Conservation (phyloP, 2,797 vertebrate genomes). For the Mallotus villosus region DNA sequence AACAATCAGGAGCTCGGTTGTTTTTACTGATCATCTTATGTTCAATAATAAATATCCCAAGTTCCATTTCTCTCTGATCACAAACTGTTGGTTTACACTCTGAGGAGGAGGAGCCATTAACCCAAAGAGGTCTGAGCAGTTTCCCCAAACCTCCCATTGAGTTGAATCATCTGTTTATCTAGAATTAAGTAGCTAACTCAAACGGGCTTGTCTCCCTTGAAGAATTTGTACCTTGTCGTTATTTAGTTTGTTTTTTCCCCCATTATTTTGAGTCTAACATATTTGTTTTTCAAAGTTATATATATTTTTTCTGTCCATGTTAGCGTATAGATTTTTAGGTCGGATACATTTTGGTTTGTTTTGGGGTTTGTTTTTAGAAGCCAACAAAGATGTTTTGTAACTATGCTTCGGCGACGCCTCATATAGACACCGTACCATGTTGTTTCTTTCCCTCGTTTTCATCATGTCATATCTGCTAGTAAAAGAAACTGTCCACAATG, state of each 20-base stretch:
- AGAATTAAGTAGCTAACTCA: constrained; percentile 19
- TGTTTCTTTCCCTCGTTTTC: constrained; percentile 14
- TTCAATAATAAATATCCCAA: too few species aligned
- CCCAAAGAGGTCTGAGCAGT: background rate
- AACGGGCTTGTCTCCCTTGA: background rate
- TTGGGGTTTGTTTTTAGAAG: background rate
- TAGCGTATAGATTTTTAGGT: background rate
- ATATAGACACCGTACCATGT: background rate
- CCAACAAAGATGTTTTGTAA: too few species aligned
- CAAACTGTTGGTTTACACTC: background rate
- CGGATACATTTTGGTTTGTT: background rate
- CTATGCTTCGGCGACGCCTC: background rate
- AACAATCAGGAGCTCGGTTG: constrained; percentile 46
- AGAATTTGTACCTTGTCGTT: background rate
- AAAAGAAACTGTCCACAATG: constrained; percentile 41
- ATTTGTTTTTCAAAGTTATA: background rate
- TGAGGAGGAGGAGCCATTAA: background rate
- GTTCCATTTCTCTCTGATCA: too few species aligned
- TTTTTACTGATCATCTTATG: background rate
- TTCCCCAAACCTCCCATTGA: background rate
- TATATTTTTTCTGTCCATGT: background rate
- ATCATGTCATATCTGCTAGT: constrained; percentile 39
- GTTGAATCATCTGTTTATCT: constrained; percentile 1
- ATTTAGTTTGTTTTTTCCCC: background rate
- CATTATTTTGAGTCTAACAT: background rate